Conservation (phyloP, 2,113 vertebrate genomes). For the Zeus faber region DNA sequence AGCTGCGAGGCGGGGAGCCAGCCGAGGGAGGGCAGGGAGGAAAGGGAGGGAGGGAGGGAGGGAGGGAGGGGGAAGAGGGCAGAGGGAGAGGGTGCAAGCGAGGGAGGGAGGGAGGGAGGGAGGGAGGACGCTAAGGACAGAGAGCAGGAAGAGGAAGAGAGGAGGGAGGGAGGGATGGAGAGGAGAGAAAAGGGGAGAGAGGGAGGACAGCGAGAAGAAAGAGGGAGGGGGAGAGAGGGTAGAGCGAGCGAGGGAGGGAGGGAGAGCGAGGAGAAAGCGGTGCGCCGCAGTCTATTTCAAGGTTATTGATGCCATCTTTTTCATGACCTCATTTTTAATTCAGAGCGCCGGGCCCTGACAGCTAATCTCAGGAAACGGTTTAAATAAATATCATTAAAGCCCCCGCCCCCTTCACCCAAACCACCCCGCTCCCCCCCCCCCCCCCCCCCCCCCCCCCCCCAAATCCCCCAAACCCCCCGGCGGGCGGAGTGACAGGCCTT, state of each 20-base stretch:
- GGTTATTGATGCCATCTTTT: slow-evolving; percentile 82
- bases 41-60: not conserved
- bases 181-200: not conserved
- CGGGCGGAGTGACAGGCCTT: slow-evolving; percentile 57
- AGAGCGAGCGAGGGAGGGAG: slow-evolving; percentile 15
- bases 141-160: slow-evolving; percentile 16
- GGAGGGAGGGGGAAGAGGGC: not conserved
- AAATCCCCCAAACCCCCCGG: too few relatives aligned
- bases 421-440: too few relatives aligned
- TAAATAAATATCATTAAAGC: slow-evolving; percentile 80
- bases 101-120: not conserved
- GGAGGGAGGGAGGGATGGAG: slow-evolving; percentile 7
- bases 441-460: too few relatives aligned
- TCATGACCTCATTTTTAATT: slow-evolving; percentile 83
- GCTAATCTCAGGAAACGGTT: slow-evolving; percentile 73
- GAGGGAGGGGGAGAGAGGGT: slow-evolving; percentile 13
- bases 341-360: slow-evolving; percentile 70
- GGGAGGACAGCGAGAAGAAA: not conserved
- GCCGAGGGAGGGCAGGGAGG: slow-evolving; percentile 16
- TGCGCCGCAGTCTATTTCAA: slow-evolving; percentile 77
- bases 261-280: slow-evolving; percentile 49
- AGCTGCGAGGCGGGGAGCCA: slow-evolving; percentile 53
- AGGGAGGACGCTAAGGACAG: not conserved
- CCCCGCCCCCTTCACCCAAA: too few relatives aligned
- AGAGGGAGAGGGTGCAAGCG: slow-evolving; percentile 11